Conservation (phyloP, 2,113 vertebrate genomes). For the Calidris pugnax region DNA sequence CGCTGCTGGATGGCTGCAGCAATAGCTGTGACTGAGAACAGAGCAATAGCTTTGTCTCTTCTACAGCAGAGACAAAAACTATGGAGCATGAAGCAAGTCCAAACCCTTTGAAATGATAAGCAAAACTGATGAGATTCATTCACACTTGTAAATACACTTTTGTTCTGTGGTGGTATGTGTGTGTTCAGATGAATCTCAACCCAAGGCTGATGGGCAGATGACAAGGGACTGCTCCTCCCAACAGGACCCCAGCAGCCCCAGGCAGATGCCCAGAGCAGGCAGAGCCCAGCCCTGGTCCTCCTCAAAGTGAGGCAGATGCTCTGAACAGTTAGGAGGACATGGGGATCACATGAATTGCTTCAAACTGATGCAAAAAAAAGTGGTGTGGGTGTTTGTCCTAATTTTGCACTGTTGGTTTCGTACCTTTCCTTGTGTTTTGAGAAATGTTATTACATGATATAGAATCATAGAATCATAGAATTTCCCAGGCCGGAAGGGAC, state of each 20-base stretch:
- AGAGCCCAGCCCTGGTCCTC: background rate
- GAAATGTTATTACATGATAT: background rate
- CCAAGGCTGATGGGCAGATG: background rate
- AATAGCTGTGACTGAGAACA: background rate
- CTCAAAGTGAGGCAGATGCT: background rate
- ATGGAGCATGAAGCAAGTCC: background rate
- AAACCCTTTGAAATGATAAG: background rate
- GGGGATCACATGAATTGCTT: accelerated
- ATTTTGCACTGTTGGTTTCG: background rate
- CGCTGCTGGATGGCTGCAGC: too few species aligned
- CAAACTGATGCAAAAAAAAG: too few species aligned
- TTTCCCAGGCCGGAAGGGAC: too few species aligned
- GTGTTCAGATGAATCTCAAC: background rate
- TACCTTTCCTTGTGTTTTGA: background rate
- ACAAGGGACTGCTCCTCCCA: background rate
- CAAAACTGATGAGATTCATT: background rate
- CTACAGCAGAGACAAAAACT: background rate
- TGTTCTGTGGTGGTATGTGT: background rate
- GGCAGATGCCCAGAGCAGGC: background rate
- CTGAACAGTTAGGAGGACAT: background rate
- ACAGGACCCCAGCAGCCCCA: accelerated
- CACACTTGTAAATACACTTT: background rate
- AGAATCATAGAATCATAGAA: too few species aligned
- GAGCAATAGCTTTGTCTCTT: background rate
- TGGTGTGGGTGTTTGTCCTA: background rate